Evolutionary conservation across 2,888 invertebrate genomes (phyloP).

Genomic region (Hydrotaea diabolus): DNA sequence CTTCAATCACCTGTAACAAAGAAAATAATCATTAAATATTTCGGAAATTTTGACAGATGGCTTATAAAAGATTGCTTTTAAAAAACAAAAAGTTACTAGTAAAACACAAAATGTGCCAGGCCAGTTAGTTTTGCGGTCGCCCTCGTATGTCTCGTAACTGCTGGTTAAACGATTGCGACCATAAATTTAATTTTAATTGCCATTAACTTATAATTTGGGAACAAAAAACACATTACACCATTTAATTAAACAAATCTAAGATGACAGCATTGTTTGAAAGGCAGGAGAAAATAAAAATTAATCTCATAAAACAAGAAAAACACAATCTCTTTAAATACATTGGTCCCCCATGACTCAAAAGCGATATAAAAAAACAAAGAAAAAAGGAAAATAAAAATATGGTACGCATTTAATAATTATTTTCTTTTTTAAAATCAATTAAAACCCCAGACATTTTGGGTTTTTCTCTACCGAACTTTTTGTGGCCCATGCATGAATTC

Average conservation of each 20-base stretch:
- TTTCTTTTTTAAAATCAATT: not conserved
- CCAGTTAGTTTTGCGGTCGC: too few relatives aligned
- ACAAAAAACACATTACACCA: not conserved
- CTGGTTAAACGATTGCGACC: not conserved
- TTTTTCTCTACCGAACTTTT: not conserved
- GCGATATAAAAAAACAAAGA: not conserved
- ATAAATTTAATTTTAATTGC: constrained; percentile 9
- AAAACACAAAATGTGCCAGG: too few relatives aligned
- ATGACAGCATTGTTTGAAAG: not conserved
- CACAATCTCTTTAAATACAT: not conserved
- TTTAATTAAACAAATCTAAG: not conserved
- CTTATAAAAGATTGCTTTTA: too few relatives aligned
- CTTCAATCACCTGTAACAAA: too few relatives aligned
- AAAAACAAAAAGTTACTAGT: too few relatives aligned
- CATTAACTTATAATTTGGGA: not conserved
- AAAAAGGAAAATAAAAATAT: not conserved
- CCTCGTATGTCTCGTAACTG: too few relatives aligned
- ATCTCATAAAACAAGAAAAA: not conserved
- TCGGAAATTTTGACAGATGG: too few relatives aligned
- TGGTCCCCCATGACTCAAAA: not conserved
- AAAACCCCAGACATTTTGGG: not conserved
- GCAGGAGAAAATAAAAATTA: not conserved
- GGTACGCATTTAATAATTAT: not conserved
- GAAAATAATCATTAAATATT: too few relatives aligned
- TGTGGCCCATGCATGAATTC: not conserved